Base-by-base conservation (phyloP, 2,888 invertebrate genomes). In the Colostygia pectinataria region DNA sequence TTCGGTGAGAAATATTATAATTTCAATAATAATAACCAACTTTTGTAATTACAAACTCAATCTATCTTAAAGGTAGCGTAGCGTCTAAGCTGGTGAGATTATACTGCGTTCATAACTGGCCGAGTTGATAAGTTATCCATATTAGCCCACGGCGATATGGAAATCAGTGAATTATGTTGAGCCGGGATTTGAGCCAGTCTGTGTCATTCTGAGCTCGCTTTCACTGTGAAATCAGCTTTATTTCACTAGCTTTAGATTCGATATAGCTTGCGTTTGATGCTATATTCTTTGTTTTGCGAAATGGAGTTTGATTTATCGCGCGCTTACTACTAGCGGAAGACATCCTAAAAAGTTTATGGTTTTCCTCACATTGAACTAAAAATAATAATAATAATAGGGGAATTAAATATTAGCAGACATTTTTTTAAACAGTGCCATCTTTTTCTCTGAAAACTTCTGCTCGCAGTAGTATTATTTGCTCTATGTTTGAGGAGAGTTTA, bases 141-240 rank as follows among this genome's bases (percentile, higher is more conserved):
- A 70, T 66, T 63, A 69, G 56, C 46, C 44, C 53, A 28, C 37
- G 54, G 39, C 55, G 55, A 59, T 63, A 65, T 66, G 66, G 57
- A 70, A 75, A 76, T 74, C 65, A 65, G 53, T 54, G 67, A 77
- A 68, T 78, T 75, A 82, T 73, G 74, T 63, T 71, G 73, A 78
- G 68, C 71, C 61, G 50, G 73, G 75, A 71, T 74, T 76, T 47
- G 10, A 34, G 25, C n/a, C 45, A 18, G 25, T 31, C 39, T 34
- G 38, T 43, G 29, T 24, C 27, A 49, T 37, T 42, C 15, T 15
- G 14, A 4, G 14, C n/a, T 13, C 38, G 6, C 28, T 24, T 33
- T 23, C 13, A 13, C n/a, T 23, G 28, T 23, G 28, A 39, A 43
- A 39, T 29, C 6, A 14, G 15, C 39, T 39, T 39, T 43, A 39